Percentiles rank a stretch among this genome's conserved stretches.
Evolutionary conservation across 2,888 invertebrate genomes (phyloP).

Genomic region (Campopleginae sp.): DNA sequence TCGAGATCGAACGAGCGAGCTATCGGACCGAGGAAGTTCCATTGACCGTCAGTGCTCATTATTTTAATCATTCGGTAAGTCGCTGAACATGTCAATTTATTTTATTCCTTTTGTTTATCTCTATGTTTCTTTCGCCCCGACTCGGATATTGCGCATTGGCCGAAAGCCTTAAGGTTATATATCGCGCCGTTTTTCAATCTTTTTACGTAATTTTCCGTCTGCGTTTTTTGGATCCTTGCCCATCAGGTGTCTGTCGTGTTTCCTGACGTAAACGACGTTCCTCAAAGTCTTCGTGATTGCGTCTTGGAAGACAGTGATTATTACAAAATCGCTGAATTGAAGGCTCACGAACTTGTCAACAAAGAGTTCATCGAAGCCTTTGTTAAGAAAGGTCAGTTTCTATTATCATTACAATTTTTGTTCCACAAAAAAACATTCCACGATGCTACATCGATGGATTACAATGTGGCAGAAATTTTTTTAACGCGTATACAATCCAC

Average conservation of each 20-base stretch:
- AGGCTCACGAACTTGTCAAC: slow-evolving; percentile 84
- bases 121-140: background rate
- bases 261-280: slow-evolving; percentile 84
- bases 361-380: slow-evolving; percentile 86
- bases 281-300: slow-evolving; percentile 81
- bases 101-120: background rate
- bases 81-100: background rate
- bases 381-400: slow-evolving; percentile 85
- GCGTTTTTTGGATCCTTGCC: slow-evolving; percentile 77
- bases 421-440: background rate
- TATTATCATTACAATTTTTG: slow-evolving; percentile 30
- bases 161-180: slow-evolving; percentile 50
- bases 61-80: slow-evolving; percentile 86
- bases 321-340: slow-evolving; percentile 85
- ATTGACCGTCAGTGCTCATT: slow-evolving; percentile 82
- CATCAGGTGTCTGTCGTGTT: slow-evolving; percentile 85
- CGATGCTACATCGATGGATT: background rate
- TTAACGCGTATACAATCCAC: background rate
- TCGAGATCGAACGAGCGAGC: slow-evolving; percentile 79
- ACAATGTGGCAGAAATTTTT: background rate
- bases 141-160: slow-evolving; percentile 51
- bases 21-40: slow-evolving; percentile 73
- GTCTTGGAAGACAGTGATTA: slow-evolving; percentile 85
- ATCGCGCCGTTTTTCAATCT: slow-evolving; percentile 49
- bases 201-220: slow-evolving; percentile 76